Evolutionary conservation across 1,140 invertebrate genomes (phyloP).

Genomic region (Zaprionus inermis): DNA sequence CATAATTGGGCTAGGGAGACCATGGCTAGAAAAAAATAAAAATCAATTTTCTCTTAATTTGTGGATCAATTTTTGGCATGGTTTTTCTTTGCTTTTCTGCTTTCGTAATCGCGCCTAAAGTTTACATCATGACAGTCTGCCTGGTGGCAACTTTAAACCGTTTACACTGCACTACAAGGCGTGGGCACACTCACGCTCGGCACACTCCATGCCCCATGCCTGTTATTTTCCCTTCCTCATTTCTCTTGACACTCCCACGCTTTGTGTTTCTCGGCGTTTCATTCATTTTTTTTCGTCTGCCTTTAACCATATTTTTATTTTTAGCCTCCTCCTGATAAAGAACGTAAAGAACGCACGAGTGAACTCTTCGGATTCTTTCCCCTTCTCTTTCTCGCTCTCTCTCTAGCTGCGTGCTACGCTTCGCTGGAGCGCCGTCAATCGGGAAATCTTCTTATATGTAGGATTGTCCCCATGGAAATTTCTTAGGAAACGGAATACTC

Average conservation of each 20-base stretch:
- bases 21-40: conserved; percentile 57
- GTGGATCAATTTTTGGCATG: conserved; percentile 54
- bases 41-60: conserved; percentile 59
- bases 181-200: conserved; percentile 25
- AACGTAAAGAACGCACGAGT: background rate
- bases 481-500: conserved; percentile 1
- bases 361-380: background rate
- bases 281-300: conserved; percentile 34
- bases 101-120: conserved; percentile 45
- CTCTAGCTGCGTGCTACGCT: conserved; percentile 1
- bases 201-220: background rate
- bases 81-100: conserved; percentile 2
- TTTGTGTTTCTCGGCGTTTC: conserved; percentile 2
- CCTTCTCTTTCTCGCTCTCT: background rate
- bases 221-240: conserved; percentile 5
- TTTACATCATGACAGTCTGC: conserved; percentile 40
- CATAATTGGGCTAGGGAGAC: background rate
- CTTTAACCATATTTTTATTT: background rate
- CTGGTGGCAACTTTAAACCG: conserved; percentile 41
- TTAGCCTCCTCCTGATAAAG: background rate
- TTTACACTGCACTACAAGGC: conserved; percentile 51
- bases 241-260: background rate
- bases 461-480: background rate
- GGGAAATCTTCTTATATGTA: conserved; percentile 4
- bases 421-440: background rate